Evolutionary conservation across 2,797 vertebrate species (phyloP).

Genomic region (Gastrophryne carolinensis): DNA sequence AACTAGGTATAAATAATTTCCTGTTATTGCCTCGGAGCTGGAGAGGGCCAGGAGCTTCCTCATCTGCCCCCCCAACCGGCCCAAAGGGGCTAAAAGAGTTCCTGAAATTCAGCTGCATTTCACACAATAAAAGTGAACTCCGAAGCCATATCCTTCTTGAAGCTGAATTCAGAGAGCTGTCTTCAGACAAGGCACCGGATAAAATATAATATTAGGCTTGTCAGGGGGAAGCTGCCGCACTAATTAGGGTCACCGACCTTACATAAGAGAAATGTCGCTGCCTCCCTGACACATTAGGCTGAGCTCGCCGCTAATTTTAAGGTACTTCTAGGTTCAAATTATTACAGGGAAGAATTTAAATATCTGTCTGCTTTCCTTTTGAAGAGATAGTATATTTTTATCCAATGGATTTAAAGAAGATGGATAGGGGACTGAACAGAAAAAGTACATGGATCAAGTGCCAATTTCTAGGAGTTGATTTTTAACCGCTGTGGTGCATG

Average conservation of each 20-base stretch:
- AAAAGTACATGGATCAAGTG: too few species aligned
- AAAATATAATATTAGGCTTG: slow-evolving; percentile 43
- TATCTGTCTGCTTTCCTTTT: too few species aligned
- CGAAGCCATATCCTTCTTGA: not conserved
- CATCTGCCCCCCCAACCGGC: not conserved
- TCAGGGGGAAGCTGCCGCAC: not conserved
- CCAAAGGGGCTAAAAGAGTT: not conserved
- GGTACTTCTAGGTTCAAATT: not conserved
- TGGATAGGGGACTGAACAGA: too few species aligned
- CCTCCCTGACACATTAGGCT: not conserved
- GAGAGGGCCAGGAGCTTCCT: not conserved
- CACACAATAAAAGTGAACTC: not conserved
- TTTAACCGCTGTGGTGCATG: too few species aligned
- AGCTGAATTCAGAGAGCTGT: slow-evolving; percentile 1
- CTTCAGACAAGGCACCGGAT: not conserved
- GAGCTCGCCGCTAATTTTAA: slow-evolving; percentile 10
- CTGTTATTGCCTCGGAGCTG: not conserved
- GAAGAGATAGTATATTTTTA: too few species aligned
- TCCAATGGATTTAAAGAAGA: too few species aligned
- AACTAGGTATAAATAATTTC: not conserved
- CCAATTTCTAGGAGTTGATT: too few species aligned
- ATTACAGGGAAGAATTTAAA: too few species aligned
- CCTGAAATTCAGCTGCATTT: not conserved
- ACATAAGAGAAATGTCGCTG: not conserved
- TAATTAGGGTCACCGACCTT: slow-evolving; percentile 39